phyloP scores from a whole-genome alignment of 2,113 vertebrate species.

The Alethe castanea region DNA sequence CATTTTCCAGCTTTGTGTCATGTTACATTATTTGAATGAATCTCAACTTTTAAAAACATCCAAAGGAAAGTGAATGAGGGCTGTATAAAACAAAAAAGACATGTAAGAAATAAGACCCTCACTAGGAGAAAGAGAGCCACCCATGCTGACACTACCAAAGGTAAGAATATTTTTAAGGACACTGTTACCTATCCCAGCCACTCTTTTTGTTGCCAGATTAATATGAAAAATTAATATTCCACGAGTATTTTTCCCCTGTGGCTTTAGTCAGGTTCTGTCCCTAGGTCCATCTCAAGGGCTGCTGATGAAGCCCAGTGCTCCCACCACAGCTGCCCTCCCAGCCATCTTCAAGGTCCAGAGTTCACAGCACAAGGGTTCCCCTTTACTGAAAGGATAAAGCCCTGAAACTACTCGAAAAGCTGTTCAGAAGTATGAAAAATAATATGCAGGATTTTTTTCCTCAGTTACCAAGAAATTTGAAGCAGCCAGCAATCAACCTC shows the following conservation, averaged over 20 bases:
- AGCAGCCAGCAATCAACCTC: neutral
- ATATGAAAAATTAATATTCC: neutral
- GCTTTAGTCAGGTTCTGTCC: neutral
- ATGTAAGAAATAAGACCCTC: neutral
- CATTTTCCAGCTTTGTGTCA: conserved; percentile 38
- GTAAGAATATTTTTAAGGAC: neutral
- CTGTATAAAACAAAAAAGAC: neutral
- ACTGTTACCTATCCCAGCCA: neutral
- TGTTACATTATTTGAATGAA: conserved; percentile 20
- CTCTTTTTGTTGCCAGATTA: neutral
- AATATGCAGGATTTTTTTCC: neutral
- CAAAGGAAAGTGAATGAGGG: neutral
- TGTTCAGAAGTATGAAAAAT: neutral
- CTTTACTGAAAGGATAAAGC: neutral
- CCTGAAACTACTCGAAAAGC: neutral
- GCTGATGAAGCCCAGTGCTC: neutral
- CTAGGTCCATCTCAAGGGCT: neutral
- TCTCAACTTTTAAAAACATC: conserved; percentile 6
- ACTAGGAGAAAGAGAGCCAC: neutral
- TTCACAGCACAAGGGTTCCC: neutral
- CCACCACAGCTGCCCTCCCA: neutral
- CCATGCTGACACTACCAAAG: neutral
- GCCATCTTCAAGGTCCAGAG: neutral
- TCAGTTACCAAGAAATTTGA: neutral
- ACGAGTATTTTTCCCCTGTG: accelerated